Conservation (phyloP, 1,140 invertebrate species). For the Epicauta chinensis region DNA sequence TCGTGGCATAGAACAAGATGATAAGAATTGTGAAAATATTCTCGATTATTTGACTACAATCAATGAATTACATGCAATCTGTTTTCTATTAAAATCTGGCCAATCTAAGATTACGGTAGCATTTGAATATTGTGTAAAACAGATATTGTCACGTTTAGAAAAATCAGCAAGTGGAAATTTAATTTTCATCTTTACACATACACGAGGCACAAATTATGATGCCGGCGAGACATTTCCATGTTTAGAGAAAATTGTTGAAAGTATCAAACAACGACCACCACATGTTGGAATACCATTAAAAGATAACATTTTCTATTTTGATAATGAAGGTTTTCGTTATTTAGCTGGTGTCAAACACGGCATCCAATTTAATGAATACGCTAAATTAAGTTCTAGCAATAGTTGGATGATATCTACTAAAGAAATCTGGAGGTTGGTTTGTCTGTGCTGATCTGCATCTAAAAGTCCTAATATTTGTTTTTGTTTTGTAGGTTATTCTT, state of each 20-base stretch:
- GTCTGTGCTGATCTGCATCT: too few relatives aligned
- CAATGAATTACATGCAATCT: conserved; percentile 34
- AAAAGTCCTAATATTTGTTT: too few relatives aligned
- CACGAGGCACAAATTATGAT: conserved; percentile 29
- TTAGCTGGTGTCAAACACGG: conserved; percentile 27
- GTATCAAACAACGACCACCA: conserved; percentile 23
- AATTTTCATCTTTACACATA: conserved; percentile 35
- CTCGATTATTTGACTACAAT: conserved; percentile 30
- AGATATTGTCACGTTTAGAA: conserved; percentile 34
- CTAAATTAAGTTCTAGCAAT: conserved; percentile 11
- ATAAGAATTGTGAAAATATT: conserved; percentile 36
- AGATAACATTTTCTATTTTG: conserved; percentile 34
- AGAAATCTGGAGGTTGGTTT: conserved; percentile 23
- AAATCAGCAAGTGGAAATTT: conserved; percentile 34
- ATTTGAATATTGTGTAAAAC: conserved; percentile 35
- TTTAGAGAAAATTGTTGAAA: conserved; percentile 19
- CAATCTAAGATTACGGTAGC: conserved; percentile 23
- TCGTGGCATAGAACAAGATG: conserved; percentile 32
- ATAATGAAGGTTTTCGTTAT: conserved; percentile 36
- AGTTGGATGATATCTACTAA: conserved; percentile 33
- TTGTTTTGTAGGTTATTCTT: conserved; percentile 27
- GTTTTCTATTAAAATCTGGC: conserved; percentile 32
- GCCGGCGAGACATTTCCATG: conserved; percentile 28
- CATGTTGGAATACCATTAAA: conserved; percentile 26
- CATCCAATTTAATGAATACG: conserved; percentile 17